Conservation (phyloP, 2,888 invertebrate species). For the Caenorhabditis doughertyi region DNA sequence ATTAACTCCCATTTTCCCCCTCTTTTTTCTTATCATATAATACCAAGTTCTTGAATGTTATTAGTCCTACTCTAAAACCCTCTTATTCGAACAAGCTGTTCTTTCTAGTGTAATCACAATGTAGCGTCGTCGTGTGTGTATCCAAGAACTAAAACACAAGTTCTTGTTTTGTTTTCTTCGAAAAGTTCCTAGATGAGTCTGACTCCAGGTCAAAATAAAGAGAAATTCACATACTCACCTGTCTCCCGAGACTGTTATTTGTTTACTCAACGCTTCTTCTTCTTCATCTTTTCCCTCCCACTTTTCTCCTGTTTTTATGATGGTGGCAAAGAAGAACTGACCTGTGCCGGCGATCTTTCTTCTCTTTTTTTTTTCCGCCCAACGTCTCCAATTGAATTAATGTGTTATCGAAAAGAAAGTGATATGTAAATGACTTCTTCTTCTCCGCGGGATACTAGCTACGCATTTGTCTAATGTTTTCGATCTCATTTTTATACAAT, state of each 20-base stretch:
- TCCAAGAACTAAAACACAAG: neutral
- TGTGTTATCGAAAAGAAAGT: constrained; percentile 41
- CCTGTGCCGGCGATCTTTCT: neutral
- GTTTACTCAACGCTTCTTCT: constrained; percentile 39
- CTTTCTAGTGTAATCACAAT: too few species aligned
- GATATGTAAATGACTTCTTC: constrained; percentile 52
- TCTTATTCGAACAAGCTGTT: too few species aligned
- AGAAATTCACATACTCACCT: neutral
- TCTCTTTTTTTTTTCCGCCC: constrained; percentile 2
- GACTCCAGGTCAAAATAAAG: neutral
- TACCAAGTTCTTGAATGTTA: too few species aligned
- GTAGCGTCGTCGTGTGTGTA: too few species aligned
- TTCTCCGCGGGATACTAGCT: constrained; percentile 41
- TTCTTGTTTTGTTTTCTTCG: neutral
- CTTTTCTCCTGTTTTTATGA: constrained; percentile 34
- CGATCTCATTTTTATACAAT: neutral
- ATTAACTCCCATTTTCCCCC: too few species aligned
- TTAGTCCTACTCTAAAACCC: too few species aligned
- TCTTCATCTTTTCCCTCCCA: constrained; percentile 2
- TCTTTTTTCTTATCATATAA: too few species aligned
- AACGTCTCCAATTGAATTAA: constrained; percentile 28
- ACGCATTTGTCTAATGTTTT: constrained; percentile 1
- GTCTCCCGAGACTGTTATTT: constrained; percentile 19
- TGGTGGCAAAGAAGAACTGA: constrained; percentile 10
- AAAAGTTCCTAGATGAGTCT: neutral